phyloP scores from a whole-genome alignment of 92 coral and sea anemone species.

The Umimayanthus kanabou region DNA sequence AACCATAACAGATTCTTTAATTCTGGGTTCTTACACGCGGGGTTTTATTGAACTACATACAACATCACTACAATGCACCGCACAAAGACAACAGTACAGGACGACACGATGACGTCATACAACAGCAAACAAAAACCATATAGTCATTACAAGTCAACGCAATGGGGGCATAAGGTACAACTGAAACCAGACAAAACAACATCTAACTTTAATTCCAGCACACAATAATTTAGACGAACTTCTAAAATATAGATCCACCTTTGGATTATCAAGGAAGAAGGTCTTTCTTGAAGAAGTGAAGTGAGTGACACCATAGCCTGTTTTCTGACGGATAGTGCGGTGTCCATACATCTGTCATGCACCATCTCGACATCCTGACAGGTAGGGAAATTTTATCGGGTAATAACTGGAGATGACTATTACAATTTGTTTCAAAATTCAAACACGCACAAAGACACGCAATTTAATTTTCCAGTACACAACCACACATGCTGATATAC shows the following conservation, averaged over 20 bases:
- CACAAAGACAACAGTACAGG: too few species aligned
- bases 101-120: too few species aligned
- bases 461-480: too few species aligned
- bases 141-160: too few species aligned
- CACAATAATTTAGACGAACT: neutral
- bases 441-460: too few species aligned
- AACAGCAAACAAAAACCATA: too few species aligned
- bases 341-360: slow-evolving; percentile 93
- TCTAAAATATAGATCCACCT: slow-evolving; percentile 49
- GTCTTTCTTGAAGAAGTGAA: slow-evolving; percentile 74
- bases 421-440: neutral
- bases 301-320: slow-evolving; percentile 96
- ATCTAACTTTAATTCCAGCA: neutral
- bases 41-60: too few species aligned
- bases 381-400: neutral
- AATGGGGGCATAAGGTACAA: too few species aligned
- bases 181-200: neutral
- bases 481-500: too few species aligned
- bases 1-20: too few species aligned
- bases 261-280: slow-evolving; percentile 72
- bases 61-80: too few species aligned
- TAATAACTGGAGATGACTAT: neutral
- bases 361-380: slow-evolving; percentile 83
- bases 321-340: slow-evolving; percentile 89
- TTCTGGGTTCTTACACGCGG: too few species aligned